Percentiles rank a stretch among this genome's conserved stretches.
phyloP scores from a whole-genome alignment of 2,113 vertebrate species.

The Hydrochoerus hydrochaeris region DNA sequence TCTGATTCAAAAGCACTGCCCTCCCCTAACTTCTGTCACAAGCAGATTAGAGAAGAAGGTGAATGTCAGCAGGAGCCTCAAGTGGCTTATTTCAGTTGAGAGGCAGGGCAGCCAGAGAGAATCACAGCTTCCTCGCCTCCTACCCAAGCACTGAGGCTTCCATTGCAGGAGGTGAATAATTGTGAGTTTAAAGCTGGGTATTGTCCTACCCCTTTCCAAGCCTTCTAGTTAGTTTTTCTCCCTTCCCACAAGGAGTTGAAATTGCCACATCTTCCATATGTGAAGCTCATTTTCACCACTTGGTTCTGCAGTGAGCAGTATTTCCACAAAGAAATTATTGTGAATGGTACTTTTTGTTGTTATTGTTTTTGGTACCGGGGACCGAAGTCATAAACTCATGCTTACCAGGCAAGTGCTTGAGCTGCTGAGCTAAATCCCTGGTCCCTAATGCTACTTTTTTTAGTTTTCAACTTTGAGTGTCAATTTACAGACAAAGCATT shows the following conservation, averaged over 20 bases:
- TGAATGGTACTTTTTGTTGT: neutral
- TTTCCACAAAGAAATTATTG: neutral
- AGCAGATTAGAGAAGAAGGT: neutral
- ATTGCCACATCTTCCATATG: neutral
- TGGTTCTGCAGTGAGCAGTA: neutral
- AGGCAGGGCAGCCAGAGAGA: neutral
- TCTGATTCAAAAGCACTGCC: neutral
- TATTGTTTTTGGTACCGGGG: neutral
- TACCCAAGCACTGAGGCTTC: neutral
- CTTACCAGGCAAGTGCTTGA: no score
- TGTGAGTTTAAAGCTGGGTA: neutral
- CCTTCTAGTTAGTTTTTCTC: neutral
- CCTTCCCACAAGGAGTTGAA: neutral
- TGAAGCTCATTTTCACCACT: neutral
- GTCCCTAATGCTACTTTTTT: no score
- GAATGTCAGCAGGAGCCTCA: neutral
- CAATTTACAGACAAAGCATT: neutral
- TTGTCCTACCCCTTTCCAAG: neutral
- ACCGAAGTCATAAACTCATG: no score
- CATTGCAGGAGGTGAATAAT: neutral
- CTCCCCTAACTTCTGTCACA: neutral
- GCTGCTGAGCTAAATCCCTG: no score
- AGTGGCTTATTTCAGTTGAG: conserved; percentile 38
- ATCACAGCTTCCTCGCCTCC: neutral
- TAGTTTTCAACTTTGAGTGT: neutral